Base-by-base conservation (phyloP, 1,140 invertebrate genomes). In the Megalopta genalis region DNA sequence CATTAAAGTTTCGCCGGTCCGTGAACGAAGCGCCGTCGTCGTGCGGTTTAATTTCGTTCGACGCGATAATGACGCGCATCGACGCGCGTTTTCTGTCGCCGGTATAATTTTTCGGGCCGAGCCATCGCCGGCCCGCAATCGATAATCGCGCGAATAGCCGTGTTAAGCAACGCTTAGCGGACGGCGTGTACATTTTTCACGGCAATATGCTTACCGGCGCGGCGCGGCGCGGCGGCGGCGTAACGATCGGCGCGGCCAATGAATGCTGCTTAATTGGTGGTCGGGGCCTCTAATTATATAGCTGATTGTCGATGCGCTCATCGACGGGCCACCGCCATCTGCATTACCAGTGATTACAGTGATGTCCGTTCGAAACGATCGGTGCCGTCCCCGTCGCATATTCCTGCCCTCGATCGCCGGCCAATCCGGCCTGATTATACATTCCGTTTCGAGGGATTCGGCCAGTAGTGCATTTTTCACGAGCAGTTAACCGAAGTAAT, bases 311-410 rank as follows among this genome's bases (percentile, higher is more conserved):
- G 82, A 81, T 88, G 86, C 86, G 69, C 63, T 77, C 84, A 81
- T 86, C 83, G 80, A 16, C 78, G 66, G 66, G 60, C 77, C 65
- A 64, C 76, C 76, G 78, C 83, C 85, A 86, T 87, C 85, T 80
- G 86, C 85, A 87, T 87, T 87, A 86, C 85, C 86, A 87, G 85
- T 87, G 86, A 87, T 87, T 87, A 87, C 83, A 87, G 86, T 85
- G 86, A 87, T 83, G 80, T 80, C 70, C 80, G 72, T 54, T 64
- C 70, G 78, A 71, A 86, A 81, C 82, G 81, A 77, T 83, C 77
- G 66, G 46, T n/a, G 68, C n/a, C 37, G 37, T 37, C 59, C 42
- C 49, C 32, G 8, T 14, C 21, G 77, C 57, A n/a, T 52, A 78
- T 73, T 86, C 82, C 71, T 77, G 65, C 63, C 46, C 39, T 52